Conservation (phyloP, 2,888 invertebrate species). For the Petrolisthes manimaculis region DNA sequence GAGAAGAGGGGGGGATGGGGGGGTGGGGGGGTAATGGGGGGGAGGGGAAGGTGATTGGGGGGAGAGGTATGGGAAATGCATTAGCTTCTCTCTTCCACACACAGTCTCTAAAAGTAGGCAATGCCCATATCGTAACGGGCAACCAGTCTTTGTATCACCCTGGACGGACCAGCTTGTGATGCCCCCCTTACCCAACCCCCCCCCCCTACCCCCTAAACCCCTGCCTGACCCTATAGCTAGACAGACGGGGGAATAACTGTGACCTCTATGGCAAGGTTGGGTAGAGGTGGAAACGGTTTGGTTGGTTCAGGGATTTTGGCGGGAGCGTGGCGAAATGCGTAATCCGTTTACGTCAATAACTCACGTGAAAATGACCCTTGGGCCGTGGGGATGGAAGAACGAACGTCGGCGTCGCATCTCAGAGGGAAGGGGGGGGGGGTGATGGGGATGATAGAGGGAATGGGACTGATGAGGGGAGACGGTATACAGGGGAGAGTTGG, state of each 20-base stretch:
- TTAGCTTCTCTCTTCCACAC: conserved; percentile 59
- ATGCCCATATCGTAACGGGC: conserved; percentile 62
- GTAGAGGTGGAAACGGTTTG: background rate
- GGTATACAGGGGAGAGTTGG: too few relatives aligned
- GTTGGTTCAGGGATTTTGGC: conserved; percentile 16
- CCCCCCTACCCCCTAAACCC: too few relatives aligned
- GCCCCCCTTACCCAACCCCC: background rate
- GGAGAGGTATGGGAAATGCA: conserved; percentile 66
- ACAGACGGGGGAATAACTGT: conserved; percentile 7
- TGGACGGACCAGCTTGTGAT: conserved; percentile 61
- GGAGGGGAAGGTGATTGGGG: background rate
- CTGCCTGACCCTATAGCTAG: too few relatives aligned
- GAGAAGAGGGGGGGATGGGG: conserved; percentile 33
- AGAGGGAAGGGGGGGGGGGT: background rate
- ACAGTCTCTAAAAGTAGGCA: conserved; percentile 66
- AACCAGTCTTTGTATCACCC: conserved; percentile 61
- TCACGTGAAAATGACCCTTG: conserved; percentile 62
- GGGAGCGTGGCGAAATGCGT: conserved; percentile 53
- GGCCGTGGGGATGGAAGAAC: conserved; percentile 37
- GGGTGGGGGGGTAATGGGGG: too few relatives aligned
- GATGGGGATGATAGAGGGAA: too few relatives aligned
- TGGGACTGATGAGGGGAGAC: too few relatives aligned
- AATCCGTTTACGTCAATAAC: conserved; percentile 61
- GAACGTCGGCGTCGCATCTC: conserved; percentile 29
- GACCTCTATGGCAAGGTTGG: conserved; percentile 22